Conservation (phyloP, 2,113 vertebrate genomes). For the Dissostichus mawsoni region DNA sequence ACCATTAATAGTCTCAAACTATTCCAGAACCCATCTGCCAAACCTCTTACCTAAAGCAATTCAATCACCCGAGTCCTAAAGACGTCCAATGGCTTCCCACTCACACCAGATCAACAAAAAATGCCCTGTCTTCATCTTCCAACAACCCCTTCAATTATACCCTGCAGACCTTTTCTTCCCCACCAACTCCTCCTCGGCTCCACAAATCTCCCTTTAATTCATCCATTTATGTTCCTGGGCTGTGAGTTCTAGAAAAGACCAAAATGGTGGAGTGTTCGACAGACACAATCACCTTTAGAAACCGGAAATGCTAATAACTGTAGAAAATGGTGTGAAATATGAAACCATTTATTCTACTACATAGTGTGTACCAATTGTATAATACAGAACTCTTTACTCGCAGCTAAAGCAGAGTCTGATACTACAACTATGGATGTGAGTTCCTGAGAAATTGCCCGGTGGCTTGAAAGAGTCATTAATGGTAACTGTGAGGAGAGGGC, state of each 20-base stretch:
- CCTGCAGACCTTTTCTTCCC: no score
- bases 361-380: not conserved
- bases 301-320: no score
- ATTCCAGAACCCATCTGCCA: no score
- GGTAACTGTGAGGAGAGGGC: slow-evolving; percentile 48
- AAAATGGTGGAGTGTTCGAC: not conserved
- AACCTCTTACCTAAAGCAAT: no score
- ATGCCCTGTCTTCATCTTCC: no score
- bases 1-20: no score
- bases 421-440: slow-evolving; percentile 17
- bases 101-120: no score
- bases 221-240: not conserved
- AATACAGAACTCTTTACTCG: not conserved
- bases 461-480: slow-evolving; percentile 51
- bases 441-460: slow-evolving; percentile 46
- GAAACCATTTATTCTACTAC: not conserved
- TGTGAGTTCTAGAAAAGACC: no score
- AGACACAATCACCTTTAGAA: not conserved
- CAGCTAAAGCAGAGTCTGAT: slow-evolving; percentile 20
- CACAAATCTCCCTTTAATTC: not conserved
- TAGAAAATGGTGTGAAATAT: not conserved
- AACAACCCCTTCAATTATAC: no score
- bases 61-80: no score
- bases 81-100: no score
- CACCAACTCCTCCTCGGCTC: no score